Evolutionary conservation across 1,140 invertebrate species (phyloP), one percentile per base, ranked within the genome.

Genomic region (honey bee (Apis mellifera)): DNA sequence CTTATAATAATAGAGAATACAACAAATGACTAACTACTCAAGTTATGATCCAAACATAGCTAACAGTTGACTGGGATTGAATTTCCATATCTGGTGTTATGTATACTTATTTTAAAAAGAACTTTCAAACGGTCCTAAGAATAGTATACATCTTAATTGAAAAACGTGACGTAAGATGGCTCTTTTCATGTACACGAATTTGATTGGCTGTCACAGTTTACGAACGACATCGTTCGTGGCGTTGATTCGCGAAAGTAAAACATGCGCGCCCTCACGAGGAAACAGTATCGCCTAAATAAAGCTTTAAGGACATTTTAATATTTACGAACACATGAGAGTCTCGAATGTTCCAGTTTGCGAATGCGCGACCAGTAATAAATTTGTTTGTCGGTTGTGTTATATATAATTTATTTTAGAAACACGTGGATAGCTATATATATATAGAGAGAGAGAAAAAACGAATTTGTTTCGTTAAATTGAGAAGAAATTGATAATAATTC

Each of bases 351-450:
- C 57, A 79, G 42, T 79, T 79, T 23, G 55, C 68, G 52, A 75
- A 64, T 64, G 42, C 71, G 13, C 71, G 71, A 59, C 32, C 42
- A 68, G 72, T 52, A 62, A 76, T 65, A 65, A 82, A 82, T 52
- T 48, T 76, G 79, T 82, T 82, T 59, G 72, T 26, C 17, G 32
- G 54, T 17, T 42, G 72, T 64, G 48, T n/a, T n/a, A n/a, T n/a
- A 48, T 15, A 62, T 66, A 75, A 75, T 82, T 76, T 76, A 66
- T 82, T 82, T 76, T 76, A 82, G 79, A 82, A 82, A 68, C 55
- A 68, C 62, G 72, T 59, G 69, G 78, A 60, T 73, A 64, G 79
- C 21, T 23, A 76, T 26, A 26, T 26, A 26, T 26, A 26, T 26
- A 26, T 26, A 26, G 52, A 42, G 15, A 17, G 42, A 9, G 54